phyloP scores from a whole-genome alignment of 2,888 invertebrate species.

The Gasteruption jaculator region DNA sequence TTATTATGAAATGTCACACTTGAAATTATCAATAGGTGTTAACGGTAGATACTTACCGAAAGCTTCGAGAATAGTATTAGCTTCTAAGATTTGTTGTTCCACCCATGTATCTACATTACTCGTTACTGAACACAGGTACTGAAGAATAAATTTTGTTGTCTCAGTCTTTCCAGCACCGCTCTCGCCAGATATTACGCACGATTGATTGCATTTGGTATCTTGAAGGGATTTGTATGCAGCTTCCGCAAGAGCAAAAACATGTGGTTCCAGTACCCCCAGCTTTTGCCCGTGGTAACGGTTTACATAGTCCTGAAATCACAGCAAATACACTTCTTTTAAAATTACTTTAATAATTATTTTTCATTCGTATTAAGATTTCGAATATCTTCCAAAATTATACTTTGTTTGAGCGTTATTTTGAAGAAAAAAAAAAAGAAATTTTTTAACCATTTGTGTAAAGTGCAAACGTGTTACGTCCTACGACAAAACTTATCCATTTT shows the following conservation, averaged over 20 bases:
- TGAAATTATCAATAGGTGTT: neutral
- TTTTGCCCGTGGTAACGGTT: conserved; percentile 78
- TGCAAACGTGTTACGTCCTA: too few species aligned
- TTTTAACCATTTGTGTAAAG: too few species aligned
- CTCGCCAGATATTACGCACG: conserved; percentile 88
- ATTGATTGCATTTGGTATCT: conserved; percentile 63
- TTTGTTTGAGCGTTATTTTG: neutral
- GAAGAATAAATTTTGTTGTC: conserved; percentile 86
- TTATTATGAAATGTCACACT: too few species aligned
- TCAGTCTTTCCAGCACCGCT: conserved; percentile 93
- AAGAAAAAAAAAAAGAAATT: conserved; percentile 2
- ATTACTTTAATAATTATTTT: too few species aligned
- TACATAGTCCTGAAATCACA: conserved; percentile 74
- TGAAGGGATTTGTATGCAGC: conserved; percentile 78
- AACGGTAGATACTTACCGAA: conserved; percentile 69
- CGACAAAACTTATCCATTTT: too few species aligned
- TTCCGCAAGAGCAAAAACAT: conserved; percentile 87
- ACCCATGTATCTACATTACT: conserved; percentile 84
- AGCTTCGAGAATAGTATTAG: conserved; percentile 88
- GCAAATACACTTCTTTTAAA: too few species aligned
- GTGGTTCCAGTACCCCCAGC: conserved; percentile 76
- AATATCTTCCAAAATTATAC: neutral
- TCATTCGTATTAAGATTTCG: too few species aligned
- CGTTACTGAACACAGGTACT: conserved; percentile 86
- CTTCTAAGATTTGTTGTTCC: conserved; percentile 92